These are phyloP conservation scores for Amblyornis subalaris DNA, from an alignment of 2,113 vertebrate genomes.

Conservation along the genomic window DNA sequence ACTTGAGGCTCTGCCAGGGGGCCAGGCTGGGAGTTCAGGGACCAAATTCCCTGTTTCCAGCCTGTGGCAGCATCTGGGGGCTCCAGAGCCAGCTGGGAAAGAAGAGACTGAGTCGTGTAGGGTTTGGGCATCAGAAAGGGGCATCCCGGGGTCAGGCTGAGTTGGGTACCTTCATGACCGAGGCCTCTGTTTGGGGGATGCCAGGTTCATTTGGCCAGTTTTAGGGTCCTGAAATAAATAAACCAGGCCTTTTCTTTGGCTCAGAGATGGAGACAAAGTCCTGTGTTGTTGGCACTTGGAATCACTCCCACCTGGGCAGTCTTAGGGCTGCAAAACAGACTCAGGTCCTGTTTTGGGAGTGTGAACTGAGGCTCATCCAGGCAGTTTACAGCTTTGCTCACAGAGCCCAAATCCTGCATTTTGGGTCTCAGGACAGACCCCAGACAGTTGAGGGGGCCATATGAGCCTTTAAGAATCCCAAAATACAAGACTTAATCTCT, in stretches of 20 bases:
- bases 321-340: not conserved
- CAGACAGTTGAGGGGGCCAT: too few relatives aligned
- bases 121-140: not conserved
- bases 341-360: too few relatives aligned
- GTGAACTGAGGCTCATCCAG: accelerated
- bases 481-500: too few relatives aligned
- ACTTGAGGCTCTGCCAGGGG: not conserved
- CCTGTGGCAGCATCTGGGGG: not conserved
- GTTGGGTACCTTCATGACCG: not conserved
- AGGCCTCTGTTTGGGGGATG: not conserved
- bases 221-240: not conserved
- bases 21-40: not conserved
- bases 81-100: not conserved
- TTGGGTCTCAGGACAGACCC: not conserved
- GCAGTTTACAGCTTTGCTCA: not conserved
- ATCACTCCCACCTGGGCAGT: not conserved
- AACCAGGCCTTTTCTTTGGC: not conserved
- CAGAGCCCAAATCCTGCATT: not conserved
- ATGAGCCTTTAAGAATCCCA: too few relatives aligned
- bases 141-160: not conserved
- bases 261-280: not conserved
- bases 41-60: not conserved
- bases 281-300: accelerated
- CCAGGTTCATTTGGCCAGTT: not conserved
- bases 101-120: accelerated